Conservation (phyloP, 2,888 invertebrate species). For the Platycnemis pennipes region DNA sequence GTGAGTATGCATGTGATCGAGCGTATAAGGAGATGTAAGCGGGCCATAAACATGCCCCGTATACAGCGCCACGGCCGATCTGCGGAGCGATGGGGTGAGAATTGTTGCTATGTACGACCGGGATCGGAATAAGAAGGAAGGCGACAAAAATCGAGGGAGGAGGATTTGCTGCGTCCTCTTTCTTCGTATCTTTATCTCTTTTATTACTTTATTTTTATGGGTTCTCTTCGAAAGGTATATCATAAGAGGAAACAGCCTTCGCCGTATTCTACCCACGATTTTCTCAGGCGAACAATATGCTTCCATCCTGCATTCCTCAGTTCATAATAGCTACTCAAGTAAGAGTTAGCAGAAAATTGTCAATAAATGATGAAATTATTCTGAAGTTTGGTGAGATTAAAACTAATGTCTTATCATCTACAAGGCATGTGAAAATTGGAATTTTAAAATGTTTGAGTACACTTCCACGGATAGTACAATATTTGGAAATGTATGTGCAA, state of each 20-base stretch:
- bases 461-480: too few species aligned
- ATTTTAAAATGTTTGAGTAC: too few species aligned
- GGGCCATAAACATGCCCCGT: conserved; percentile 64
- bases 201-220: background rate
- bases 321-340: background rate
- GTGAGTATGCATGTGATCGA: background rate
- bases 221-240: conserved; percentile 32
- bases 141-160: conserved; percentile 7
- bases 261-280: background rate
- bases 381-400: background rate
- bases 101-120: conserved; percentile 30
- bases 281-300: conserved; percentile 1
- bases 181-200: background rate
- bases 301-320: background rate
- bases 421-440: too few species aligned
- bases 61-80: conserved; percentile 51
- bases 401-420: background rate
- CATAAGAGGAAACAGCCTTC: background rate
- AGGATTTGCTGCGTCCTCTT: background rate
- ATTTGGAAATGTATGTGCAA: too few species aligned
- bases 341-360: background rate
- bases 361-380: background rate
- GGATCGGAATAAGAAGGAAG: background rate
- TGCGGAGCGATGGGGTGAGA: conserved; percentile 57
- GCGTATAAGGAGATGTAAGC: conserved; percentile 53